Base-by-base conservation (phyloP, 2,888 invertebrate species). In the Pristionchus arcanus region DNA sequence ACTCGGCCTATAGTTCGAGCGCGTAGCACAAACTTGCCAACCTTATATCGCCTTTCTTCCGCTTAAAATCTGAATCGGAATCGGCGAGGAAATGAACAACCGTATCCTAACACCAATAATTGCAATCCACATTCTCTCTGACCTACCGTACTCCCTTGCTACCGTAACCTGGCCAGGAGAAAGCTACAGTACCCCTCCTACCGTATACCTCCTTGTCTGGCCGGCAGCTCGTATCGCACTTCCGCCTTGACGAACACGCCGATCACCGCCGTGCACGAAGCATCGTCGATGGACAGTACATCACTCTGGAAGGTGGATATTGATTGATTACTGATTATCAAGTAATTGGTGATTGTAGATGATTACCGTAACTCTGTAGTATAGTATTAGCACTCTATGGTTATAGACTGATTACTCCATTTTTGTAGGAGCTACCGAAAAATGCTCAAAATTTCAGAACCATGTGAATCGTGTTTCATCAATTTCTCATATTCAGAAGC, bases 191-290 rank as follows among this genome's bases (percentile, higher is more conserved):
- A 2, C 21, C 74, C 21, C 25, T 5, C 21, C 74, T 74, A 42
- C 74, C 34, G 68, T 68, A 25, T 53, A 59, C 84, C 59, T 85
- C 59, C 59, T 2, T 31, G 34, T 34, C 59, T n/a, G 59, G 9
- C 2, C 31, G 84, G 59, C 19, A 87, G 68, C 42, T 49, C 81
- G 81, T 49, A 42, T 9, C 81, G 81, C 81, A 81, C 81, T 28
- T 87, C 87, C 25, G 63, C 87, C 55, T 88, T 88, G 1, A 74
- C 74, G 74, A 74, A 88, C 25, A 88, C 53, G 53, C 87, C 74
- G 55, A 88, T 55, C 16, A 9, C 2, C 21, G 87, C 87, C 55
- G 21, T 16, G 34, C 71, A 31, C 3, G 28, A 28, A 13, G 34
- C 34, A 3, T 88, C 74, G 55, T 88, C 87, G 7, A 88, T 49